Base-by-base conservation (phyloP, 2,888 invertebrate genomes). In the Disparrhopalites patrizii region DNA sequence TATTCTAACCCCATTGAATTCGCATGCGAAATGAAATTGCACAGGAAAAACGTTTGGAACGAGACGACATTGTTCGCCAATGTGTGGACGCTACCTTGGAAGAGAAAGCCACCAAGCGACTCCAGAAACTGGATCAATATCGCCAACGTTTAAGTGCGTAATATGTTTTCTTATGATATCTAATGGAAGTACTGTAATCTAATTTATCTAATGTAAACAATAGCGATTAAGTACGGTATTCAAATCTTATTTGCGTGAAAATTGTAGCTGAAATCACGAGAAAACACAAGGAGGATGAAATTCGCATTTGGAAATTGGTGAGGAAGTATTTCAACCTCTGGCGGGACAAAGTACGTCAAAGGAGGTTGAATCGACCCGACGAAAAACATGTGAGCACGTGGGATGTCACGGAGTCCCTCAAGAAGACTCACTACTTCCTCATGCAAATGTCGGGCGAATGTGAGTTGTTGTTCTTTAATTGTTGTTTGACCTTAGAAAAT, bases 371-470 rank as follows among this genome's bases (percentile, higher is more conserved):
- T 10, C 61, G 62, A 38, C 55, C 67, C 1, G 68, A 71, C 52
- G 68, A 63, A 23, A 54, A 65, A 25, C 71, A 71, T 55, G 65
- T 67, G 55, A 70, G 68, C 33, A 33, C 63, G 15, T 71, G 71
- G 71, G 66, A 71, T 52, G 50, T 52, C 18, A 57, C 65, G 20
- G 57, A 40, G 13, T 63, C 65, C 8, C 28, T 68, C 20, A 58
- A 62, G n/a, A 67, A 61, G 10, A 71, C 69, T 27, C 54, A 60
- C n/a, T 65, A 69, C 27, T 61, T 57, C 28, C 20, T 70, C 18
- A 40, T 61, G 15, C 62, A 69, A 28, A 38, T 65, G 18, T 63
- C 65, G 36, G 71, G 69, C 4, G 58, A 67, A 40, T 68, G 68
- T 68, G 62, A 62, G 47, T 23, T n/a, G n/a, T n/a, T n/a, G n/a